A percentile compares a stretch with the other conserved stretches of the same genome.
Conservation (phyloP, 2,797 vertebrate genomes). For the Labeo calbasu region DNA sequence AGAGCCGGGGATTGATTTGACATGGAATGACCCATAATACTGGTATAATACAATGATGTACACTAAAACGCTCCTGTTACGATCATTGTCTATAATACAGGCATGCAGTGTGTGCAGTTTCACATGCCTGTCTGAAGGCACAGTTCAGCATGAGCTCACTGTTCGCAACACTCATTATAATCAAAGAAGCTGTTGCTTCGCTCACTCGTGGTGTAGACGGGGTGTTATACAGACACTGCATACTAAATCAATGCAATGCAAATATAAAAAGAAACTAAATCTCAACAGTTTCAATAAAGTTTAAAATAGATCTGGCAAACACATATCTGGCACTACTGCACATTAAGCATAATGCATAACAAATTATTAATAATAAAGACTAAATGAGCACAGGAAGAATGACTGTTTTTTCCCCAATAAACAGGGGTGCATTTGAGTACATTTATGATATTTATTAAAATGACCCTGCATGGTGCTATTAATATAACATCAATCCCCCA, state of each 20-base stretch:
- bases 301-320: neutral
- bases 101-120: neutral
- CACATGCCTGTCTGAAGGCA: neutral
- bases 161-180: neutral
- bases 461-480: neutral
- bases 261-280: neutral
- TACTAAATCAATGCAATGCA: neutral
- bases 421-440: neutral
- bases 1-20: too few relatives aligned
- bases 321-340: neutral
- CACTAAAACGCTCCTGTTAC: neutral
- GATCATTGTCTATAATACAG: neutral
- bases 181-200: slow-evolving; percentile 1
- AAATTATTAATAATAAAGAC: neutral
- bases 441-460: neutral
- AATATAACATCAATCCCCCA: neutral
- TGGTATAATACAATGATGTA: neutral
- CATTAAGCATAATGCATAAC: too few relatives aligned
- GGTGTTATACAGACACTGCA: neutral
- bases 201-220: neutral
- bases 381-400: neutral
- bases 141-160: neutral
- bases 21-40: too few relatives aligned
- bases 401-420: neutral
- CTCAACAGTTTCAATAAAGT: neutral